Evolutionary conservation across 2,113 vertebrate species (phyloP).

Genomic region (Aspidoscelis tigris): DNA sequence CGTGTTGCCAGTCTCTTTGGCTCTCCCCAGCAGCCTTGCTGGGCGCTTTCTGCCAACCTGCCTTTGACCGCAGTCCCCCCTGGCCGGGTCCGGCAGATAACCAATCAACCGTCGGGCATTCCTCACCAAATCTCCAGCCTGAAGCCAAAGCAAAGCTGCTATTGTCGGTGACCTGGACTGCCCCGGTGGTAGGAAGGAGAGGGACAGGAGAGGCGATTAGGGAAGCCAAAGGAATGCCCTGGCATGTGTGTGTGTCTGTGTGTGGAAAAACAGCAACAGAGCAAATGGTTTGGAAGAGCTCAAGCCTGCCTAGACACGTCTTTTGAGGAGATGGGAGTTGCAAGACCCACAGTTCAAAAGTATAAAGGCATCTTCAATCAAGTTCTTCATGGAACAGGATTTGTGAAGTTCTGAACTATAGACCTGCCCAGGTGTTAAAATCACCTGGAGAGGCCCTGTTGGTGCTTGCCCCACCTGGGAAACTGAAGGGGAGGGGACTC

Average conservation of each 20-base stretch:
- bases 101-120: not conserved
- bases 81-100: not conserved
- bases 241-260: no score
- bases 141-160: not conserved
- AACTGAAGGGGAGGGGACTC: no score
- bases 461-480: no score
- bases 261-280: not conserved
- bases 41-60: not conserved
- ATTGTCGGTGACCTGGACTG: not conserved
- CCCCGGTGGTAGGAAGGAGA: not conserved
- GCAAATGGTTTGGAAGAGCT: not conserved
- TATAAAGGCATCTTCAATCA: not conserved
- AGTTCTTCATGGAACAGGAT: not conserved
- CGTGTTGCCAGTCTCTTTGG: constrained; percentile 35
- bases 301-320: not conserved
- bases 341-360: not conserved
- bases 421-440: no score
- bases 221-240: not conserved
- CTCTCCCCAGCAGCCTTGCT: not conserved
- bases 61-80: not conserved
- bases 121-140: not conserved
- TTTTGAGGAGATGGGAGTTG: not conserved
- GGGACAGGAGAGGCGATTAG: not conserved
- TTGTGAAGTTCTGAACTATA: no score
- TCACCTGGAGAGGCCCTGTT: no score